Evolutionary conservation across 2,797 vertebrate genomes (phyloP).

Genomic region (Centroberyx gerrardi): DNA sequence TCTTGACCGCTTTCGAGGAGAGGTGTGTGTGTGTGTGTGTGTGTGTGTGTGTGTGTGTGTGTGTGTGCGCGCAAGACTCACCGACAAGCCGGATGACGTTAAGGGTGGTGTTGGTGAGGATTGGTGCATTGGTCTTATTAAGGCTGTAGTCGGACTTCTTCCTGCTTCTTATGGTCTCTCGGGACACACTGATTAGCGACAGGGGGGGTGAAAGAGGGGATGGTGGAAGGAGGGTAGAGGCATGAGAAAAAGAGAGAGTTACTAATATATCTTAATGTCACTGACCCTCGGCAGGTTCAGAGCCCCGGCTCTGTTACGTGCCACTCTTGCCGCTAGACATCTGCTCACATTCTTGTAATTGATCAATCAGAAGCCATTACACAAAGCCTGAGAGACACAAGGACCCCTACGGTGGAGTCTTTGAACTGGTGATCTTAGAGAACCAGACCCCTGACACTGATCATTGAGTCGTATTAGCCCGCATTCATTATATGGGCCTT

Average conservation of each 20-base stretch:
- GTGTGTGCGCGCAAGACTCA: constrained; percentile 78
- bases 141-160: constrained; percentile 97
- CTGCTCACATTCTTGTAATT: constrained; percentile 68
- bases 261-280: constrained; percentile 42
- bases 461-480: constrained; percentile 54
- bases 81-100: constrained; percentile 98
- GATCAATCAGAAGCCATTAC: constrained; percentile 70
- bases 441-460: constrained; percentile 60
- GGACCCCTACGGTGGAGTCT: constrained; percentile 34
- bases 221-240: constrained; percentile 24
- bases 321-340: background rate
- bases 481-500: constrained; percentile 44
- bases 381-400: constrained; percentile 41
- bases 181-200: constrained; percentile 86
- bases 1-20: constrained; percentile 11
- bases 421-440: constrained; percentile 61
- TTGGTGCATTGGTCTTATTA: constrained; percentile 94
- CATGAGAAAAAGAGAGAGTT: constrained; percentile 16
- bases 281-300: constrained; percentile 54
- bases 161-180: constrained; percentile 93
- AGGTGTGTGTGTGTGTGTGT: constrained; percentile 7
- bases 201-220: background rate
- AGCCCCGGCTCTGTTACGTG: constrained; percentile 11
- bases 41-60: constrained; percentile 6
- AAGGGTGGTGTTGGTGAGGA: constrained; percentile 98